Conservation (phyloP, 92 coral and sea anemone genomes). For the Phymanthus crucifer region DNA sequence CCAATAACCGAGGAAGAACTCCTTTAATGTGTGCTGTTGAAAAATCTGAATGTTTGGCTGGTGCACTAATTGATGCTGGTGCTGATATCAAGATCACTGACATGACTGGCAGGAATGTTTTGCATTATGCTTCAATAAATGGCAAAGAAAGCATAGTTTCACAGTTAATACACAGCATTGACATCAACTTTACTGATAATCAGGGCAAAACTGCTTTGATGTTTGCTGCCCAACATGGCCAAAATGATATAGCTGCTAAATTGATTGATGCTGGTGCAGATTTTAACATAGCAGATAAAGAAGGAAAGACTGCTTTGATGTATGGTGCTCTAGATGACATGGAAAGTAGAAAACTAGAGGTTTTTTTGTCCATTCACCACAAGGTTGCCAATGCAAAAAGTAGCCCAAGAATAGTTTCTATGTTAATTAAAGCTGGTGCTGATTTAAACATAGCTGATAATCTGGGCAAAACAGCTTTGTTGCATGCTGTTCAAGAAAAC, state of each 20-base stretch:
- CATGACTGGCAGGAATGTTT: background rate
- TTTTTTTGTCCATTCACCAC: background rate
- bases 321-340: background rate
- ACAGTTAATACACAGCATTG: background rate
- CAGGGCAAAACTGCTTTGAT: constrained; percentile 6
- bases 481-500: background rate
- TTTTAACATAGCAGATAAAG: background rate
- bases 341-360: background rate
- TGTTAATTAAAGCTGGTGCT: constrained; percentile 3
- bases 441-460: background rate
- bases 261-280: background rate
- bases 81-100: background rate
- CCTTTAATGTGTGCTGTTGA: background rate
- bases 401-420: background rate
- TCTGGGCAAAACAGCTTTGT: background rate
- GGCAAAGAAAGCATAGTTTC: background rate
- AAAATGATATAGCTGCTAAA: background rate
- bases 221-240: background rate
- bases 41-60: background rate
- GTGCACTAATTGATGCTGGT: background rate
- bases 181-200: background rate
- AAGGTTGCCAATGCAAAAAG: background rate
- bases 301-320: background rate
- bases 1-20: background rate
- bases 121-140: background rate